Evolutionary conservation across 2,888 invertebrate species (phyloP).

Genomic region (Caenorhabditis macrosperma): DNA sequence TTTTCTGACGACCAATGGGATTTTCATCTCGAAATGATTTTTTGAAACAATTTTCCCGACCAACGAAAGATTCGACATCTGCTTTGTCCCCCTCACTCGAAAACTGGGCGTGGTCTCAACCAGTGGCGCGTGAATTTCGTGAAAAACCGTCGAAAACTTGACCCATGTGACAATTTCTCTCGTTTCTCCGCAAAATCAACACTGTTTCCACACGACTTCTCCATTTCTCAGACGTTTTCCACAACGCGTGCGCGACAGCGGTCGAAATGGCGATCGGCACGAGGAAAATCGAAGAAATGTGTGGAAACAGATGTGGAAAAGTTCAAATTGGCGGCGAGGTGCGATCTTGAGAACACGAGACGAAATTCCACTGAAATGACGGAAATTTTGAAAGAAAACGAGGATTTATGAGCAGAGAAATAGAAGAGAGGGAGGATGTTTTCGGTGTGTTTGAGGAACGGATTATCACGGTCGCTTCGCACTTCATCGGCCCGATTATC

Average conservation of each 20-base stretch:
- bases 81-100: no score
- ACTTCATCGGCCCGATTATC: background rate
- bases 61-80: background rate
- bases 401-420: background rate
- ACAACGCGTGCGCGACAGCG: no score
- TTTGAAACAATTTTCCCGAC: no score
- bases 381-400: background rate
- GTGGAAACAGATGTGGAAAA: no score
- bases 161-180: background rate
- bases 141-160: slow-evolving; percentile 19
- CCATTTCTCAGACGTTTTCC: no score
- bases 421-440: background rate
- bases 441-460: background rate
- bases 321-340: no score
- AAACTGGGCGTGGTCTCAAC: no score
- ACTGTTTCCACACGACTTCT: slow-evolving; percentile 8
- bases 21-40: no score
- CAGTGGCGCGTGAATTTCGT: background rate
- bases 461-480: slow-evolving; percentile 5
- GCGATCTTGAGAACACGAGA: no score
- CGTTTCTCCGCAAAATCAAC: slow-evolving; percentile 23
- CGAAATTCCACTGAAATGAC: background rate
- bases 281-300: background rate
- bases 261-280: no score
- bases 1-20: no score